Evolutionary conservation across 1,140 invertebrate species (phyloP).

Genomic region (Drosophila fuyamai): DNA sequence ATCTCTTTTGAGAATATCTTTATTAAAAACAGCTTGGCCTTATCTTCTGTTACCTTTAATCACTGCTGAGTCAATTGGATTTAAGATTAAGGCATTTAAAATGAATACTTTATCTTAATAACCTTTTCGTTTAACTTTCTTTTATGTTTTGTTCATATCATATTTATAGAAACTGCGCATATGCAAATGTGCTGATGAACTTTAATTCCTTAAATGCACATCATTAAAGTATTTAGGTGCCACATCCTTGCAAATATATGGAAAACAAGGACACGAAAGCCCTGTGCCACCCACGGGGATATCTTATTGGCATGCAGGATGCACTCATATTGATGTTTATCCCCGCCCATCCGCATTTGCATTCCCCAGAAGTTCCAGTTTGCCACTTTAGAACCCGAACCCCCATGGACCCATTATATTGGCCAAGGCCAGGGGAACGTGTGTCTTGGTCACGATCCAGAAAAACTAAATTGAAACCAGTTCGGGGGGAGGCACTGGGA

Average conservation of each 20-base stretch:
- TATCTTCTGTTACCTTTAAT: not conserved
- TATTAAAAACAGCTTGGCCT: not conserved
- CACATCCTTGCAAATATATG: slow-evolving; percentile 7
- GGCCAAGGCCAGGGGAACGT: slow-evolving; percentile 38
- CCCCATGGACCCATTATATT: slow-evolving; percentile 18
- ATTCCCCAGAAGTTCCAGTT: slow-evolving; percentile 19
- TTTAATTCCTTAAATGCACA: slow-evolving; percentile 13
- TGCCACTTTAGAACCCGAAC: slow-evolving; percentile 17
- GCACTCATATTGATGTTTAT: not conserved
- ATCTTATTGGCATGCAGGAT: slow-evolving; percentile 24
- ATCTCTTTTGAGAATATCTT: not conserved
- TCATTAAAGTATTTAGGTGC: slow-evolving; percentile 6
- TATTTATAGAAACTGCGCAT: slow-evolving; percentile 9
- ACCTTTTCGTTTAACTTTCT: slow-evolving; percentile 5
- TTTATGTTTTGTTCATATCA: not conserved
- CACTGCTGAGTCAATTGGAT: not conserved
- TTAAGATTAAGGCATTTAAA: slow-evolving; percentile 1
- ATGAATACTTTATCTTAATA: not conserved
- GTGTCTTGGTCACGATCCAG: slow-evolving; percentile 47
- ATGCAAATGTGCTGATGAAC: not conserved
- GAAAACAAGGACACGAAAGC: slow-evolving; percentile 8
- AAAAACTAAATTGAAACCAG: slow-evolving; percentile 44
- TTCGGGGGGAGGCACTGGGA: slow-evolving; percentile 17
- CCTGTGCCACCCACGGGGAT: slow-evolving; percentile 13
- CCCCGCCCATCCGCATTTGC: slow-evolving; percentile 1